Evolutionary conservation across 2,888 invertebrate species (phyloP), one percentile per base, ranked within the genome.

Genomic region (Hermodice carunculata): DNA sequence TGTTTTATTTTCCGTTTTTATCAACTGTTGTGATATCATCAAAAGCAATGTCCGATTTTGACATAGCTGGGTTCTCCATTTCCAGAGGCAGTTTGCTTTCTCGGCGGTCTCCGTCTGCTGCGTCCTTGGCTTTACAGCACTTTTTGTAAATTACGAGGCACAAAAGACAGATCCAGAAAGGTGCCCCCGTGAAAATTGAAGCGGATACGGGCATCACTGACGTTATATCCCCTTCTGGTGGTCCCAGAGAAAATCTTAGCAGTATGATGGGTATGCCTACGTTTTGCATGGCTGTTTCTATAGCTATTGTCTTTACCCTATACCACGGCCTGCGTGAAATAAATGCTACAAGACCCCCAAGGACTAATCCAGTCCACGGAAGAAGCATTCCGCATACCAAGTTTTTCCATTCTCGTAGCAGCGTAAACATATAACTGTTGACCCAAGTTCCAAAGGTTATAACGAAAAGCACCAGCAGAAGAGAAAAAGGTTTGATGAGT

Each of bases 281-380:
- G 42, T 60, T 60, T 29, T 60, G 60, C 11, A 60, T 52, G 17
- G 51, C 60, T n/a, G 60, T 60, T 28, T 60, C 60, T 26, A 60
- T 60, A 19, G 51, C 17, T 3, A 60, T 60, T 17, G 60, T 49
- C n/a, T 40, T 52, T 14, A 52, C 52, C 28, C 24, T 31, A 22
- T 22, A 28, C 52, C 43, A 52, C 71, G 61, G 79, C 79, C 17
- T 74, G 71, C 54, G 79, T 78, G 78, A 59, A 75, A 59, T 19
- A 1, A 59, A n/a, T 3, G 48, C 59, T 2, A 43, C 28, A n/a
- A 59, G 4, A 3, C 22, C 87, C 5, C 88, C 88, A 61, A 87
- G 83, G 64, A 85, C 66, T 75, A 87, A 88, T 0, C 88, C 88
- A 37, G 83, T 80, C 69, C 86, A 86, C 0, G 88, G 87, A 28